Evolutionary conservation across 1,140 invertebrate genomes (phyloP).

Genomic region (Drosophila lowei): DNA sequence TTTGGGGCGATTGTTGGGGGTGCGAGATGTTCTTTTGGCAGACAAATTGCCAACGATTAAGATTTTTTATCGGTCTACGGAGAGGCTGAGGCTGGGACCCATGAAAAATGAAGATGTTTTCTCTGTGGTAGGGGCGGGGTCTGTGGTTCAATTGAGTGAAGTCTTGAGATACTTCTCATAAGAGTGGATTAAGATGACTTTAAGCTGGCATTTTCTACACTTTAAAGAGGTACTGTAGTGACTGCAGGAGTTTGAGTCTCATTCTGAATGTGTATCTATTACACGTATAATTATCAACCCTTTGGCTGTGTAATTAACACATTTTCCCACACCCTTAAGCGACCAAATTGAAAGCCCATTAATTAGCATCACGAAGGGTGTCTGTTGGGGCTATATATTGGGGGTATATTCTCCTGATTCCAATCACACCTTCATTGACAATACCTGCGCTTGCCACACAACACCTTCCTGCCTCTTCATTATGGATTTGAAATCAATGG

Average conservation of each 20-base stretch:
- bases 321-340: slow-evolving; percentile 14
- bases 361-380: slow-evolving; percentile 45
- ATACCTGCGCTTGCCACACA: neutral
- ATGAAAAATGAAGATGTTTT: slow-evolving; percentile 57
- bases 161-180: neutral
- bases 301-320: slow-evolving; percentile 51
- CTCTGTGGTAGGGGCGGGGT: too few relatives aligned
- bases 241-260: neutral
- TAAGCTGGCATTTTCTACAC: too few relatives aligned
- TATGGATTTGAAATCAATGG: slow-evolving; percentile 53
- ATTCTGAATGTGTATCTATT: slow-evolving; percentile 15
- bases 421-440: slow-evolving; percentile 11
- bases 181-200: too few relatives aligned
- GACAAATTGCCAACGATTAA: slow-evolving; percentile 75
- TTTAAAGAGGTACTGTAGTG: neutral
- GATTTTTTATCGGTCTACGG: slow-evolving; percentile 65
- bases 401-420: too few relatives aligned
- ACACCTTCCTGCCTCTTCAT: neutral
- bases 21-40: slow-evolving; percentile 14
- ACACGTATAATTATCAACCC: slow-evolving; percentile 50
- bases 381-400: slow-evolving; percentile 12
- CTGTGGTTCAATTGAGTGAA: slow-evolving; percentile 25
- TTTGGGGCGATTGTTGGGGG: slow-evolving; percentile 23
- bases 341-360: slow-evolving; percentile 26
- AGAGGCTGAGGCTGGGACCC: slow-evolving; percentile 4